Percentiles rank a stretch among this genome's conserved stretches.
These are phyloP conservation scores for Eira barbara DNA, from an alignment of 2,113 vertebrate species.

Conservation along the genomic window DNA sequence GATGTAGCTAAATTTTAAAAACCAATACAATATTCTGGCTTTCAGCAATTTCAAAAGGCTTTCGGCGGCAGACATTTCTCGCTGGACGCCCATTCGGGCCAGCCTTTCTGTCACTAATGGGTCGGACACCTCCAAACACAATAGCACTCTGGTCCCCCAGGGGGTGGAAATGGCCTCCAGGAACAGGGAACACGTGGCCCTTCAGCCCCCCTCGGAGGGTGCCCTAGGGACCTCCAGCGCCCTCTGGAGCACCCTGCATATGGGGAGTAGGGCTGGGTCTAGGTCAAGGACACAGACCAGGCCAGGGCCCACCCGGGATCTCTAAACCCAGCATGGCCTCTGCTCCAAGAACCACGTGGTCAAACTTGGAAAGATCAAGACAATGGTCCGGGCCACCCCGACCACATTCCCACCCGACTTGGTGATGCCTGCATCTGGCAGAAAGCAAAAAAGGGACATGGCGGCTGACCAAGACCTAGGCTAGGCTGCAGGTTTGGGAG, in stretches of 20 bases:
- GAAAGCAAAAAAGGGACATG: neutral
- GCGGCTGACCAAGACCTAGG: neutral
- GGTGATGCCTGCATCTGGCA: neutral
- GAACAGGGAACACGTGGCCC: neutral
- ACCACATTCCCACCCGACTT: slow-evolving; percentile 10
- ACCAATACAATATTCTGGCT: neutral
- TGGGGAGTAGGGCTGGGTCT: neutral
- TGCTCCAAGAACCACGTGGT: slow-evolving; percentile 48
- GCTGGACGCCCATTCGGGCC: neutral
- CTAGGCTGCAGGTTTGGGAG: neutral
- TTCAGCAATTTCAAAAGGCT: neutral
- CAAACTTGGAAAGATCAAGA: slow-evolving; percentile 35
- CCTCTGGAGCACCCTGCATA: neutral
- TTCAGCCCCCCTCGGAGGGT: neutral
- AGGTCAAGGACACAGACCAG: neutral
- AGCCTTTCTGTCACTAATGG: neutral
- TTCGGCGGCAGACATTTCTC: neutral
- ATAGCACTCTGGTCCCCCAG: neutral
- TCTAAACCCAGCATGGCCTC: neutral
- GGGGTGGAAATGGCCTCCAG: neutral
- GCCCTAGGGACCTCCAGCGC: neutral
- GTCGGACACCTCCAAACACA: neutral
- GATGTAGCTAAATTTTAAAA: neutral
- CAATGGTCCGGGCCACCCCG: slow-evolving; percentile 49
- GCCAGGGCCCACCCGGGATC: neutral